Evolutionary conservation across 1,140 invertebrate genomes (phyloP).

Genomic region (Camponotus floridanus): DNA sequence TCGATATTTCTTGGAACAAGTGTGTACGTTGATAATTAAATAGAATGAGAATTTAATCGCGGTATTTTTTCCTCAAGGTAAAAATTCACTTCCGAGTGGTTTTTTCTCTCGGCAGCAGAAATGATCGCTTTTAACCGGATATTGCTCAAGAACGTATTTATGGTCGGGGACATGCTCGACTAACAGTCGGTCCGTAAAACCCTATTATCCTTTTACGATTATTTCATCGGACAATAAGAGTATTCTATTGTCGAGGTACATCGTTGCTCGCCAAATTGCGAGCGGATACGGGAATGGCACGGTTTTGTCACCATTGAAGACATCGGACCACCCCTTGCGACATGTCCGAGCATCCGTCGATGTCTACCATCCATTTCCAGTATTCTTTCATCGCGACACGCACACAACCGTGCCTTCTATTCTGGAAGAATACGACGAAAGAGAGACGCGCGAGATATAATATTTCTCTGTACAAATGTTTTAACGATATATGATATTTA

Average conservation of each 20-base stretch:
- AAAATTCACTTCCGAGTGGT: background rate
- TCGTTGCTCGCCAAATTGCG: slow-evolving; percentile 31
- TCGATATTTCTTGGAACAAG: background rate
- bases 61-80: background rate
- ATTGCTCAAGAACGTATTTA: slow-evolving; percentile 10
- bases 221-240: slow-evolving; percentile 30
- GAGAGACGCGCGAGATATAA: background rate
- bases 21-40: background rate
- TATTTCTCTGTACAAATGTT: background rate
- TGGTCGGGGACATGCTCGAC: background rate
- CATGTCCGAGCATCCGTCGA: slow-evolving; percentile 32
- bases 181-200: slow-evolving; percentile 7
- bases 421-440: background rate
- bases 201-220: slow-evolving; percentile 40
- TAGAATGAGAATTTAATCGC: background rate
- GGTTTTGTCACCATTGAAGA: slow-evolving; percentile 34
- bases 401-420: background rate
- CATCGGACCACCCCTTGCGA: slow-evolving; percentile 1
- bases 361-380: background rate
- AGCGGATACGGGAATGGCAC: slow-evolving; percentile 26
- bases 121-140: background rate
- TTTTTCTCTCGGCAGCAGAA: background rate
- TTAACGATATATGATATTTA: background rate
- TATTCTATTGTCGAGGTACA: background rate
- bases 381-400: slow-evolving; percentile 16